Conservation (phyloP, 2,113 vertebrate genomes). For the Carlito syrichta region DNA sequence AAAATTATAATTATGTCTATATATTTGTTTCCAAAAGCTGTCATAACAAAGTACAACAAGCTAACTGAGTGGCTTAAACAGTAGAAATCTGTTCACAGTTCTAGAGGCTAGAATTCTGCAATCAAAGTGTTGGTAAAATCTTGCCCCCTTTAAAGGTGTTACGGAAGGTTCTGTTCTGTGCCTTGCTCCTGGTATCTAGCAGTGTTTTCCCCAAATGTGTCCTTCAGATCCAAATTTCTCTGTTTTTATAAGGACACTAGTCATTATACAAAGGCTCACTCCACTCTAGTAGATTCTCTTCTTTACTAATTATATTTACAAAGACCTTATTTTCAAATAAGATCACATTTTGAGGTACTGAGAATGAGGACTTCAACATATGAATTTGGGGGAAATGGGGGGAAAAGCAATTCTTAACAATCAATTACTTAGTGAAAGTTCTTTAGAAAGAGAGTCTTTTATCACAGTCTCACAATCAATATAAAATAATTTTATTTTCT, state of each 20-base stretch:
- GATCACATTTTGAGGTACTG: not conserved
- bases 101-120: not conserved
- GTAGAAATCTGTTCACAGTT: not conserved
- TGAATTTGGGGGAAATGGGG: not conserved
- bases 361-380: not conserved
- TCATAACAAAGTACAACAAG: not conserved
- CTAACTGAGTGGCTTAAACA: not conserved
- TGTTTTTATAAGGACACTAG: not conserved
- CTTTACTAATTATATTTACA: not conserved
- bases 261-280: not conserved
- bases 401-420: not conserved
- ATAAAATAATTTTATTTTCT: not conserved
- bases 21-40: not conserved
- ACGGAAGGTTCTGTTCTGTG: not conserved
- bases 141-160: too few species aligned
- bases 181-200: too few species aligned
- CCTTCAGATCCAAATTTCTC: not conserved
- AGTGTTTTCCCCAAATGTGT: not conserved
- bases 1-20: not conserved
- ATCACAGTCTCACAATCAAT: not conserved
- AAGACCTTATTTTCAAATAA: not conserved
- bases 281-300: not conserved
- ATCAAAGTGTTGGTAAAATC: not conserved
- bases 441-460: not conserved
- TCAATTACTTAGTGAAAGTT: not conserved